Evolutionary conservation across 2,113 vertebrate genomes (phyloP), one percentile per base, ranked within the genome.

Genomic region (Sakesphorus luctuosus): DNA sequence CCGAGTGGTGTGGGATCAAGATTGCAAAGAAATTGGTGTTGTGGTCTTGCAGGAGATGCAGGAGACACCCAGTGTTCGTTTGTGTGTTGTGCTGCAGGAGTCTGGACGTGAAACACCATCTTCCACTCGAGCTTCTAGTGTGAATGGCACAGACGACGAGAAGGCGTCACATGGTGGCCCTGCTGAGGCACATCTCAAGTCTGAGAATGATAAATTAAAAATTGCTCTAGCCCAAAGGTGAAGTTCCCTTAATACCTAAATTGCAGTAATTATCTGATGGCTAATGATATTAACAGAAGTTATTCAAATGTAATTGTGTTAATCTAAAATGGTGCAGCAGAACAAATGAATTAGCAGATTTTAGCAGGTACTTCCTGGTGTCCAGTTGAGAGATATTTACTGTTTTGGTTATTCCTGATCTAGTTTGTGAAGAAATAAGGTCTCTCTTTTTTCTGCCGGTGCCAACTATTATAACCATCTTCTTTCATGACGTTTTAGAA

Each of bases 81-180:
- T 95, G 55, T 93, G 66, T 83, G 76, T 91, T 96, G 76, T 89
- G 63, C 79, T 89, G 58, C 97, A 98, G 98, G 99, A 98, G 94
- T 98, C 98, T 43, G 98, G 98, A 71, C 97, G 98, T 35, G 98
- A 99, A 91, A 99, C 98, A 13, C 98, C 98, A 3, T 98, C 98
- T 72, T 97, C 98, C 62, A 98, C 98, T 85, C 98, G 98, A 97
- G 98, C 99, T 1, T 99, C 99, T 68, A 99, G 99, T n/a, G 97
- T 99, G 59, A 99, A 99, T 0, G 99, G 99, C 46, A 99, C 99
- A 0, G 99, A 99, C 0, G 99, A 99, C 28, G 99, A 99, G 91
- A 99, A 99, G 86, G 99, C 99, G 47, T 99, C 97, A 3, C 98
- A 99, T 0, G 97, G 97, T 1, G 95, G 97, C 29, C 98, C 99